phyloP scores from a whole-genome alignment of 35 echinoderm and acorn worm species.

The Stichopus chloronotus region DNA sequence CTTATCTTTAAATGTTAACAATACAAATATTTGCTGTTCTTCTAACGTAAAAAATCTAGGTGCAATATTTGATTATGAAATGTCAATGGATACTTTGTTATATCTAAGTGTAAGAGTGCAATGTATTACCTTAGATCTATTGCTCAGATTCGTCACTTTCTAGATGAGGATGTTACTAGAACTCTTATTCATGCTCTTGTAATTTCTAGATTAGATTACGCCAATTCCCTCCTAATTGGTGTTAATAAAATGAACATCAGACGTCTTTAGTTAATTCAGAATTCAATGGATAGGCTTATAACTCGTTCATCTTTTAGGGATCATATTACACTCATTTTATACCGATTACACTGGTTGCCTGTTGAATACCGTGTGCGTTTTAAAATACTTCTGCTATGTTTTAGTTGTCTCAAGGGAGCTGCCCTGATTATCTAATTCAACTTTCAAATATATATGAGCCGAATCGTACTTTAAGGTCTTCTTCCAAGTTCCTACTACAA shows the following conservation, averaged over 20 bases:
- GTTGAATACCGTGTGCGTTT: too few species aligned
- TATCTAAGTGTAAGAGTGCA: background rate
- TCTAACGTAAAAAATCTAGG: too few species aligned
- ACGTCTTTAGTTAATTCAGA: background rate
- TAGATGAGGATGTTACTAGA: too few species aligned
- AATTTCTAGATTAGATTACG: too few species aligned
- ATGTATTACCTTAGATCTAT: too few species aligned
- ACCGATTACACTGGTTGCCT: too few species aligned
- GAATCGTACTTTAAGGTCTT: background rate
- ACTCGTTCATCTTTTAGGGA: too few species aligned
- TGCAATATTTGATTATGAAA: background rate
- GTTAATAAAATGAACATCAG: background rate
- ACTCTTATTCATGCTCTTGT: too few species aligned
- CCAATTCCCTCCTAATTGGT: too few species aligned
- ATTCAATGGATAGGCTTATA: background rate
- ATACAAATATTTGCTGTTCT: background rate
- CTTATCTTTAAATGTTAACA: background rate
- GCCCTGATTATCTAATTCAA: background rate
- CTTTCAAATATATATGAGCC: background rate
- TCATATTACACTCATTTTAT: too few species aligned
- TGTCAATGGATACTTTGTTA: background rate
- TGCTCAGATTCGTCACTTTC: too few species aligned
- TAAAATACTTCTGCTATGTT: background rate
- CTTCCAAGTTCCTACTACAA: too few species aligned
- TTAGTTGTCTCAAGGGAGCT: background rate